phyloP scores from a whole-genome alignment of 2,888 invertebrate genomes.

The Conops quadrifasciatus region DNA sequence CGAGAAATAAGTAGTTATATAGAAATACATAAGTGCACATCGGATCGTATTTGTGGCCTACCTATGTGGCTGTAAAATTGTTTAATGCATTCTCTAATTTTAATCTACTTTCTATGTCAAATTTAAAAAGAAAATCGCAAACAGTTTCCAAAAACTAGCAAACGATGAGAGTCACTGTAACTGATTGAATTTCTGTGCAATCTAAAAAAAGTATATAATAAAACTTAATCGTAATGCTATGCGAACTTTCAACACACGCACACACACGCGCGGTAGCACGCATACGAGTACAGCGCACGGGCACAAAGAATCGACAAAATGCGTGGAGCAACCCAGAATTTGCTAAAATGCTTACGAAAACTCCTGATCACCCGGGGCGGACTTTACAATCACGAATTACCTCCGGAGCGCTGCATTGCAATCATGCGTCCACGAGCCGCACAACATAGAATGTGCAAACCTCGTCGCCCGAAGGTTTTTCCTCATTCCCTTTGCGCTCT shows the following conservation, averaged over 20 bases:
- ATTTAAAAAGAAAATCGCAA: too few relatives aligned
- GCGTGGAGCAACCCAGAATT: constrained; percentile 40
- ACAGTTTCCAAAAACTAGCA: not conserved
- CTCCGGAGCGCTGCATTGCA: constrained; percentile 43
- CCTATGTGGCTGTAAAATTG: too few relatives aligned
- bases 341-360: constrained; percentile 52
- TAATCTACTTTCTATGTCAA: too few relatives aligned
- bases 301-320: constrained; percentile 6
- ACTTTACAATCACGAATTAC: constrained; percentile 56
- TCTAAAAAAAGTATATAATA: not conserved
- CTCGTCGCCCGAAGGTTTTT: constrained; percentile 22
- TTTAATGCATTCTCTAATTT: too few relatives aligned
- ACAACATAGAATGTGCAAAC: constrained; percentile 10
- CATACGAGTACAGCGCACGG: not conserved
- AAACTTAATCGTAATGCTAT: not conserved
- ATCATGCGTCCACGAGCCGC: constrained; percentile 39
- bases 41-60: too few relatives aligned
- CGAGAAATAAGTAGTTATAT: too few relatives aligned
- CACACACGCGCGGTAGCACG: not conserved
- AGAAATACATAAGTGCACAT: too few relatives aligned
- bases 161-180: not conserved
- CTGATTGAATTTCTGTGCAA: constrained; percentile 1
- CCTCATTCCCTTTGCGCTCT: constrained; percentile 33
- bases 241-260: not conserved
- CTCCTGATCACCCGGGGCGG: constrained; percentile 55